These are phyloP conservation scores for Zaprionus nigranus DNA, from an alignment of 1,140 invertebrate genomes.

Conservation along the genomic window DNA sequence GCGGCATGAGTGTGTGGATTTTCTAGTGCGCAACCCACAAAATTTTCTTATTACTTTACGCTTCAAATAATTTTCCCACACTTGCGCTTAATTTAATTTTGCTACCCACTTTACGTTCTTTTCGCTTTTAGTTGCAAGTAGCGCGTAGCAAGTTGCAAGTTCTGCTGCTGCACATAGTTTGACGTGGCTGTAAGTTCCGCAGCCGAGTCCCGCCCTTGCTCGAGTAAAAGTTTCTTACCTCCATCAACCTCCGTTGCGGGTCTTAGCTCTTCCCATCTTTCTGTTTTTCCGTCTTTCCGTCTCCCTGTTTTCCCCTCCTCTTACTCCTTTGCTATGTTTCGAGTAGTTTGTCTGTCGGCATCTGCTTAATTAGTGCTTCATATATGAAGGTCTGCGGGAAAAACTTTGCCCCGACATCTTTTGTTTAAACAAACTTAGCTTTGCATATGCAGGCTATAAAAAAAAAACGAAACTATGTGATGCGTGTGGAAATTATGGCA, in stretches of 20 bases:
- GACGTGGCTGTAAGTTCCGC: constrained; percentile 10
- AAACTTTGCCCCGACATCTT: constrained; percentile 37
- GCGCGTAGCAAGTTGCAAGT: constrained; percentile 1
- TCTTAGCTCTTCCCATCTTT: not conserved
- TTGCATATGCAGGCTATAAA: not conserved
- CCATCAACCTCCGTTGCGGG: not conserved
- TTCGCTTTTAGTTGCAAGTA: constrained; percentile 57
- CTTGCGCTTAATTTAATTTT: constrained; percentile 79
- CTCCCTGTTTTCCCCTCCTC: not conserved
- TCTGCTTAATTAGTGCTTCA: constrained; percentile 70
- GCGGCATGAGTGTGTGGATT: constrained; percentile 9
- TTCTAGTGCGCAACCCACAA: constrained; percentile 50
- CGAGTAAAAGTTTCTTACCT: constrained; percentile 61
- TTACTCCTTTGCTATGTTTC: constrained; percentile 19
- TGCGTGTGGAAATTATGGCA: not conserved
- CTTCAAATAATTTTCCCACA: constrained; percentile 79
- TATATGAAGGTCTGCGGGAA: constrained; percentile 46
- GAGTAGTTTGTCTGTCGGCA: constrained; percentile 31
- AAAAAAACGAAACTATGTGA: not conserved
- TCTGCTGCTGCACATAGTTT: constrained; percentile 32
- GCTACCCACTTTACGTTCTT: constrained; percentile 49
- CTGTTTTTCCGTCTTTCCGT: not conserved
- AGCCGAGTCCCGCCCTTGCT: not conserved
- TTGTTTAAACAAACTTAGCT: constrained; percentile 26
- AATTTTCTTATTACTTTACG: constrained; percentile 78